These are phyloP conservation scores for Oncorhynchus kisutch DNA, from an alignment of 2,113 vertebrate genomes.

Conservation along the genomic window DNA sequence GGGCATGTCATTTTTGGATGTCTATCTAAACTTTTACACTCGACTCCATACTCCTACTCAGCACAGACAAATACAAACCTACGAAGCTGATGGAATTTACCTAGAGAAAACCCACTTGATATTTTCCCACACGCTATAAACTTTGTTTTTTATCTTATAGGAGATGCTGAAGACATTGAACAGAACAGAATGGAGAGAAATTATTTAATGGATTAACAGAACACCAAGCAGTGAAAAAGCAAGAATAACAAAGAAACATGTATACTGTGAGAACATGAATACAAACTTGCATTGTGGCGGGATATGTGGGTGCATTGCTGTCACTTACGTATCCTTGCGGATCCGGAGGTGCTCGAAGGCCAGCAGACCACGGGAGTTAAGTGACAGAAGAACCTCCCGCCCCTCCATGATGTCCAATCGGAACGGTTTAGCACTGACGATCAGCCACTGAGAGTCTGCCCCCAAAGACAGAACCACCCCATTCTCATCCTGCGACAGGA, in stretches of 20 bases:
- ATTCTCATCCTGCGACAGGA: slow-evolving; percentile 83
- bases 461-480: slow-evolving; percentile 83
- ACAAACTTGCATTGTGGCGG: slow-evolving; percentile 58
- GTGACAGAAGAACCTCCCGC: slow-evolving; percentile 82
- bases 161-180: slow-evolving; percentile 84
- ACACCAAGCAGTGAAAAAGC: slow-evolving; percentile 74
- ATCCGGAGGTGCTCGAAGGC: slow-evolving; percentile 85
- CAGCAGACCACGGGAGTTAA: slow-evolving; percentile 89
- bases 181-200: slow-evolving; percentile 74
- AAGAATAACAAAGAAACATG: slow-evolving; percentile 68
- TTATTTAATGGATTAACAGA: neutral
- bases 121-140: slow-evolving; percentile 93
- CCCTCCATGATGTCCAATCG: slow-evolving; percentile 86
- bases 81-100: slow-evolving; percentile 81
- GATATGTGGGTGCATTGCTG: slow-evolving; percentile 36
- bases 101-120: slow-evolving; percentile 94
- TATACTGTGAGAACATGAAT: neutral
- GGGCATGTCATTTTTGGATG: neutral
- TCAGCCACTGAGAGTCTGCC: slow-evolving; percentile 77
- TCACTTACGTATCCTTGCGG: slow-evolving; percentile 87
- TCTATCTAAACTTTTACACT: neutral
- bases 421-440: slow-evolving; percentile 84
- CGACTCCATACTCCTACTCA: neutral
- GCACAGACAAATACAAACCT: slow-evolving; percentile 1
- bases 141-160: slow-evolving; percentile 92